Base-by-base conservation (phyloP, 2,113 vertebrate species). In the Callocephalon fimbriatum region DNA sequence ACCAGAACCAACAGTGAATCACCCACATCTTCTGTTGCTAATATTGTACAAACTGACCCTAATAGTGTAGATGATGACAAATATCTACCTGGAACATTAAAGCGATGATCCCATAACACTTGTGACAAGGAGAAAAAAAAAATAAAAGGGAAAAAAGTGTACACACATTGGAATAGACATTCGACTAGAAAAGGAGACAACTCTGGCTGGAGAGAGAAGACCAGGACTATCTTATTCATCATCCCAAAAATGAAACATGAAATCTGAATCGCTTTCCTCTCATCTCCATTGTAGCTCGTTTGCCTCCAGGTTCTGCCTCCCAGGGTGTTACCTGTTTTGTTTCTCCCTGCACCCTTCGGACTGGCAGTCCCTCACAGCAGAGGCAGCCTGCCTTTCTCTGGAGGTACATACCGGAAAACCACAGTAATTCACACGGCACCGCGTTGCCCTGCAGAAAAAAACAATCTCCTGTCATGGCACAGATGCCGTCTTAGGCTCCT, bases 101-200 rank as follows among this genome's bases (percentile, higher is more conserved):
- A 45, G 17, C 1, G 12, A 71, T 27, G 27, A 13, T 47, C 56
- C 29, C 40, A 21, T 5, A 35, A 84, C 42, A 21, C 7, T 40
- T 47, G 8, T 0, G 5, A 54, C 8, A 29, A 13, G 7, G 10
- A 5, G 2, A 6, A 1, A 8, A 2, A 3, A 7, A 4, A 14
- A 31, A 22, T 21, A 9, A n/a, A n/a, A 35, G 56, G 14, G 13
- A 10, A 65, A 50, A 66, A 23, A 13, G 0, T 42, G 23, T 3
- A 17, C 6, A 16, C 23, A 47, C 4, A 15, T 42, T 18, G 31
- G 16, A 37, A 17, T 50, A 48, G 53, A 42, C 4, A 15, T 42
- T 18, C 12, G 65, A 9, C 27, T 51, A 31, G 4, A 67, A 73
- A 72, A 88, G 19, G 0, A 73, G 20, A 42, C 15, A 44, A 45